Base-by-base conservation (phyloP, 2,888 invertebrate species). In the Habroteleia sp. region DNA sequence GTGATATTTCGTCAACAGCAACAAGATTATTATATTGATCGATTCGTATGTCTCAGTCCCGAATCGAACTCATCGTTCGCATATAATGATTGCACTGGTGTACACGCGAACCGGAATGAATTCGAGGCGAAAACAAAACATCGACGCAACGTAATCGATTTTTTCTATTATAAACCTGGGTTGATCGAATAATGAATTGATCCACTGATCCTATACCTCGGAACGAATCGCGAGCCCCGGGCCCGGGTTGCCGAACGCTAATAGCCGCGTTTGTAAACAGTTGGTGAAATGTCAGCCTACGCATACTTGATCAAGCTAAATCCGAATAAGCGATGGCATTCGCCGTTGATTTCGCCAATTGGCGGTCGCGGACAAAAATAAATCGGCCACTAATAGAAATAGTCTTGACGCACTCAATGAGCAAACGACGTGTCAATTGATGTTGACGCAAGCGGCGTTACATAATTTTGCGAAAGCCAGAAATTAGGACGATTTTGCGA, bases 381-480 rank as follows among this genome's bases (percentile, higher is more conserved):
- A 69, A 74, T 58, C 74, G 42, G 33, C 33, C 50, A 44, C 62
- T 50, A 69, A 74, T 81, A 79, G 81, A 80, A 82, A 81, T 82
- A 81, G 81, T 79, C 74, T 79, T 79, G 82, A 82, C 81, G 82
- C 75, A 76, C 63, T 69, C 68, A 72, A 39, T 63, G 68, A 77
- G 29, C 46, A 65, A 42, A 72, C 79, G 74, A 81, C 80, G 76
- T 78, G 76, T 68, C 80, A 82, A 82, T 81, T 83, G 82, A 75
- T 75, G 74, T 77, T 73, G 74, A 62, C 58, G 65, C 74, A 65
- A 39, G 58, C 71, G 71, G 72, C 35, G 41, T 62, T 65, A 62
- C 66, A 11, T 60, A 44, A 73, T 72, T 42, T 25, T 20, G n/a
- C n/a, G n/a, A n/a, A n/a, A n/a, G n/a, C n/a, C n/a, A n/a, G n/a